phyloP scores from a whole-genome alignment of 1,140 invertebrate genomes.

The Cecropterus lyciades region DNA sequence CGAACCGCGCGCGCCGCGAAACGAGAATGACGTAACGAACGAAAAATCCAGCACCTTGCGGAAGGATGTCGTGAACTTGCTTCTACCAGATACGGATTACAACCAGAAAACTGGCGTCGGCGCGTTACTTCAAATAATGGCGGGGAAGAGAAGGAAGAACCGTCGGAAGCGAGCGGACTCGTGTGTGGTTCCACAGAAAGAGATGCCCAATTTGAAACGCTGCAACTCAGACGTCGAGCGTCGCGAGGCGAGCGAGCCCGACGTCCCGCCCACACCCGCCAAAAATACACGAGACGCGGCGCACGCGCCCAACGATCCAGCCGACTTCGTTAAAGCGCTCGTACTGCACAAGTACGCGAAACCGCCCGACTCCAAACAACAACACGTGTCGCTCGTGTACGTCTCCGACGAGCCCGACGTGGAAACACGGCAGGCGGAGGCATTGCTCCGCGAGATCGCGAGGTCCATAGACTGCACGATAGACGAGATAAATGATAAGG shows the following conservation, averaged over 20 bases:
- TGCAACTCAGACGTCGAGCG: slow-evolving; percentile 43
- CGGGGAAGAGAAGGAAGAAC: slow-evolving; percentile 62
- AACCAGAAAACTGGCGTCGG: slow-evolving; percentile 64
- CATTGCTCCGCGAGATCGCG: slow-evolving; percentile 70
- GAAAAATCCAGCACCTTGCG: slow-evolving; percentile 49
- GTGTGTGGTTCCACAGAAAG: slow-evolving; percentile 53
- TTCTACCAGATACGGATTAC: slow-evolving; percentile 70
- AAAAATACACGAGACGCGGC: slow-evolving; percentile 61
- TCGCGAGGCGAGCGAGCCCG: slow-evolving; percentile 38
- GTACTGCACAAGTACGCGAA: slow-evolving; percentile 74
- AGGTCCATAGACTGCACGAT: slow-evolving; percentile 70
- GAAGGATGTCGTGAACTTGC: slow-evolving; percentile 77
- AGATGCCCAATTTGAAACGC: slow-evolving; percentile 50
- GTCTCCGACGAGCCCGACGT: slow-evolving; percentile 58
- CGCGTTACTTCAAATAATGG: slow-evolving; percentile 69
- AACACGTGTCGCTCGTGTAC: slow-evolving; percentile 76
- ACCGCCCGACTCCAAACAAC: slow-evolving; percentile 51
- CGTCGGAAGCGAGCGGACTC: slow-evolving; percentile 58
- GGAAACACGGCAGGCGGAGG: slow-evolving; percentile 68
- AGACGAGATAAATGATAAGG: slow-evolving; percentile 58
- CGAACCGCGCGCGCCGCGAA: slow-evolving; percentile 54
- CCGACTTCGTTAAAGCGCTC: slow-evolving; percentile 69
- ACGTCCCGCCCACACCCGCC: slow-evolving; percentile 53
- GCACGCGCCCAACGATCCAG: slow-evolving; percentile 51
- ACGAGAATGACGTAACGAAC: slow-evolving; percentile 57